Evolutionary conservation across 2,888 invertebrate species (phyloP).

Genomic region (Brenthis ino): DNA sequence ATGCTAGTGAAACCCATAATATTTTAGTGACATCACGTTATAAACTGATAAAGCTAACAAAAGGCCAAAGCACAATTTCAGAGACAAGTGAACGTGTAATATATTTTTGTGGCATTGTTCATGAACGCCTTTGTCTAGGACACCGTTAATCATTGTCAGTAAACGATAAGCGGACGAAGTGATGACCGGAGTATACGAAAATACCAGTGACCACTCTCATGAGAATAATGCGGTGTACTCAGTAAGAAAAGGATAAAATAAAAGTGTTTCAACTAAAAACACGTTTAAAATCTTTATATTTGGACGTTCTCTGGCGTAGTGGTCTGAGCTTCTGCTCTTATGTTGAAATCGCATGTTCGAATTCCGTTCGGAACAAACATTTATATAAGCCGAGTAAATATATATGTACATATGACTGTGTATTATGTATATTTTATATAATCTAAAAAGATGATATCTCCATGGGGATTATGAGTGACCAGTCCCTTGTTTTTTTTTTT

Average conservation of each 20-base stretch:
- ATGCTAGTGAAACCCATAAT: neutral
- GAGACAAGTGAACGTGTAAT: constrained; percentile 39
- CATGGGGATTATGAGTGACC: no score
- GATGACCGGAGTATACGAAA: constrained; percentile 36
- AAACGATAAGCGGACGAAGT: constrained; percentile 43
- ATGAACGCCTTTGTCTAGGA: constrained; percentile 42
- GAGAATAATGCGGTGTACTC: constrained; percentile 2
- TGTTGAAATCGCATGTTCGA: no score
- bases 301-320: no score
- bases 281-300: neutral
- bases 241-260: constrained; percentile 4
- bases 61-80: constrained; percentile 36
- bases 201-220: constrained; percentile 11
- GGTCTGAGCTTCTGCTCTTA: no score
- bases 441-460: no score
- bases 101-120: constrained; percentile 43
- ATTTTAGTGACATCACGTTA: constrained; percentile 15
- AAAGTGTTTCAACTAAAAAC: neutral
- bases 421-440: no score
- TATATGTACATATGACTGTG: no score
- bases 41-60: constrained; percentile 38
- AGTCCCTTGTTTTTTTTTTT: no score
- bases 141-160: constrained; percentile 44
- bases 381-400: no score
- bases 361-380: no score